Percentiles rank a stretch among this genome's conserved stretches.
phyloP scores from a whole-genome alignment of 2,888 invertebrate genomes.

The Scaptomyza tumidula region DNA sequence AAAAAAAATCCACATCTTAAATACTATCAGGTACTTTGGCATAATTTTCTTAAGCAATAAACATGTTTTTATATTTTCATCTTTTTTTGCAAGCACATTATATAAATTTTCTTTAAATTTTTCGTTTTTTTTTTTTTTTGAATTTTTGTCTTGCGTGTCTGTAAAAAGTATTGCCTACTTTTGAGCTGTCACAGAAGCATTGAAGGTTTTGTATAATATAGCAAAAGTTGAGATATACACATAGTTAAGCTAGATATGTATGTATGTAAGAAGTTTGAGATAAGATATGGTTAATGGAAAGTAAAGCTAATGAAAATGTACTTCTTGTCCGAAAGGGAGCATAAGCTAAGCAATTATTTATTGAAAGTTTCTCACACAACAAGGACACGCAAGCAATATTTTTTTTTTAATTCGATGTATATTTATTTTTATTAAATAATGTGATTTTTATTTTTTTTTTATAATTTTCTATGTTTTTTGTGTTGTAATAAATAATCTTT shows the following conservation, averaged over 20 bases:
- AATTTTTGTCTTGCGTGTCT: slow-evolving; percentile 15
- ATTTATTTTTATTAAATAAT: background rate
- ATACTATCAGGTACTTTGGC: slow-evolving; percentile 83
- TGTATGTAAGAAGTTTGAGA: background rate
- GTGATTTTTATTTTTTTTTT: slow-evolving; percentile 2
- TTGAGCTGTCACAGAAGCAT: slow-evolving; percentile 10
- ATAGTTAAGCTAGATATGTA: slow-evolving; percentile 25
- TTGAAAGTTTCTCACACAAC: slow-evolving; percentile 19
- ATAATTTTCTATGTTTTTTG: slow-evolving; percentile 9
- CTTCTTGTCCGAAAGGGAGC: background rate
- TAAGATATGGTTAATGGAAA: slow-evolving; percentile 25
- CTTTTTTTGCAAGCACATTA: slow-evolving; percentile 34
- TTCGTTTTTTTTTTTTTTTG: slow-evolving; percentile 7
- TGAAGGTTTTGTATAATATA: background rate
- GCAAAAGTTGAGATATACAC: slow-evolving; percentile 8
- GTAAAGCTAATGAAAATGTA: background rate
- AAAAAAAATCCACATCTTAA: slow-evolving; percentile 51
- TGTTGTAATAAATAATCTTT: slow-evolving; percentile 56
- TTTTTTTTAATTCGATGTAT: background rate
- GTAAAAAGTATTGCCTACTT: slow-evolving; percentile 25
- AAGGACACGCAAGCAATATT: slow-evolving; percentile 41
- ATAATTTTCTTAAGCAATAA: slow-evolving; percentile 65
- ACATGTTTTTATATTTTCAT: background rate
- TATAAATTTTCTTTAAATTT: slow-evolving; percentile 13
- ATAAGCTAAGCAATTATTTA: slow-evolving; percentile 19